Conservation (phyloP, 2,113 vertebrate genomes). For the Xenus cinereus region DNA sequence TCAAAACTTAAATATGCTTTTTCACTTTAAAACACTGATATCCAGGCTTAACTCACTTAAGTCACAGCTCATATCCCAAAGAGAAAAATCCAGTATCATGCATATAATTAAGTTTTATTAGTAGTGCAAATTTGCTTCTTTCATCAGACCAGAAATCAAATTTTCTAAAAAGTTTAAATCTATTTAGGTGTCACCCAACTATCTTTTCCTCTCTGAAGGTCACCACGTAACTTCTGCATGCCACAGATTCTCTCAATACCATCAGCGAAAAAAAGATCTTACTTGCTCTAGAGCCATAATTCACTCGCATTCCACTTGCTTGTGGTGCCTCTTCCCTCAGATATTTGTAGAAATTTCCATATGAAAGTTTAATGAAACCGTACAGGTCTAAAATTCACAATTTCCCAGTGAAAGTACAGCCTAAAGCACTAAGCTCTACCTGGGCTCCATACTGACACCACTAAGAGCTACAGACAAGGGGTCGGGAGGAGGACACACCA, state of each 20-base stretch:
- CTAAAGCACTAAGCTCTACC: not conserved
- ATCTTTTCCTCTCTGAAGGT: not conserved
- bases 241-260: not conserved
- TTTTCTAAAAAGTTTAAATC: not conserved
- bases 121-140: not conserved
- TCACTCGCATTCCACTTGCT: not conserved
- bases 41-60: not conserved
- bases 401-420: not conserved
- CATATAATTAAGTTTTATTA: not conserved
- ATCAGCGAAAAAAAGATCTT: not conserved
- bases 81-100: not conserved
- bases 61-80: not conserved
- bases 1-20: fast-evolving
- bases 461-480: too few species aligned
- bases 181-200: not conserved
- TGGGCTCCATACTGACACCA: fast-evolving
- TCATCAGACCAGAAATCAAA: not conserved
- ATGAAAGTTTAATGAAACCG: not conserved
- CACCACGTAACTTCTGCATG: not conserved
- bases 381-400: not conserved
- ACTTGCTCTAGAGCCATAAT: not conserved
- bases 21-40: not conserved
- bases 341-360: not conserved
- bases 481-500: not conserved
- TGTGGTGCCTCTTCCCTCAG: not conserved